phyloP scores from a whole-genome alignment of 2,797 vertebrate species.

The Lutjanus argentimaculatus region DNA sequence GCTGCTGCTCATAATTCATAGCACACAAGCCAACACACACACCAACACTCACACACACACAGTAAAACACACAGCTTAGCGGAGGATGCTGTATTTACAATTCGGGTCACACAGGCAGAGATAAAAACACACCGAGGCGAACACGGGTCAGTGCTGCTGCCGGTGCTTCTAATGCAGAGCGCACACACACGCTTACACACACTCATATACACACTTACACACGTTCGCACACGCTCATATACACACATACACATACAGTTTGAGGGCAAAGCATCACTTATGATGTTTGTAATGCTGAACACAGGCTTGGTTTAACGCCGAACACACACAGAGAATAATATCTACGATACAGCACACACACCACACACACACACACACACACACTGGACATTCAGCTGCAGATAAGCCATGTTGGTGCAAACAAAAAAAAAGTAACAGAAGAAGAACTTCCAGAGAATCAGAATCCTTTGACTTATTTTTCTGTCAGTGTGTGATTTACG shows the following conservation, averaged over 20 bases:
- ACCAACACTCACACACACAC: conserved; percentile 40
- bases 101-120: conserved; percentile 78
- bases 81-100: conserved; percentile 77
- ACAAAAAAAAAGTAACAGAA: conserved; percentile 1
- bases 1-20: conserved; percentile 75
- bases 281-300: conserved; percentile 63
- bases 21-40: conserved; percentile 45
- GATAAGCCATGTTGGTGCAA: conserved; percentile 10
- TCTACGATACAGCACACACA: conserved; percentile 5
- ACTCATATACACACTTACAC: conserved; percentile 19
- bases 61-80: conserved; percentile 61
- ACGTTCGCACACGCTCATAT: conserved; percentile 11
- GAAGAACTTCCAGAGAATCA: conserved; percentile 20
- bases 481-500: conserved; percentile 4
- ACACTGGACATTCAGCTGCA: conserved; percentile 17
- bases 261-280: conserved; percentile 63
- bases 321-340: conserved; percentile 29
- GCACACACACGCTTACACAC: conserved; percentile 36
- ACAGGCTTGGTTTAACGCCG: conserved; percentile 32
- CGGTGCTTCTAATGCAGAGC: conserved; percentile 66
- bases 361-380: conserved; percentile 33
- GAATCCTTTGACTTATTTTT: neutral
- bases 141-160: conserved; percentile 73
- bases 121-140: conserved; percentile 77
- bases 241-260: conserved; percentile 44